Evolutionary conservation across 1,140 invertebrate species (phyloP).

Genomic region (Littorina saxatilis): DNA sequence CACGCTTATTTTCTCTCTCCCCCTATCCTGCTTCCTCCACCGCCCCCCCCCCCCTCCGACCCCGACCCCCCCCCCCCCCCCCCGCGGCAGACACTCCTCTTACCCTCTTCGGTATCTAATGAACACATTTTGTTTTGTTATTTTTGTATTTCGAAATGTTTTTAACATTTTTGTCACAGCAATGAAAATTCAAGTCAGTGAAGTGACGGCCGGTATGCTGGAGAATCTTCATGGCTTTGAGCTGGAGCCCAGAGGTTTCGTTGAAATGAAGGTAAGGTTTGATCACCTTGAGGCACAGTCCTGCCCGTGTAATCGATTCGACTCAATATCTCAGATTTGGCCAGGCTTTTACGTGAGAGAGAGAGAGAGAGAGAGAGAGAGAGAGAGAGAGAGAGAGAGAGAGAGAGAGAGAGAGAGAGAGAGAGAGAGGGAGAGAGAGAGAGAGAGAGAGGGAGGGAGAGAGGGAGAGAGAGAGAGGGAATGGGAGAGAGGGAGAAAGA

Average conservation of each 20-base stretch:
- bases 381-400: background rate
- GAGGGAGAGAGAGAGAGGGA: too few species aligned
- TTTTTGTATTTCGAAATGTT: background rate
- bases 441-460: too few species aligned
- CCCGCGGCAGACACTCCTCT: background rate
- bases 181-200: constrained; percentile 23
- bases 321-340: too few species aligned
- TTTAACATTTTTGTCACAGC: background rate
- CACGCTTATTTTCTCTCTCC: background rate
- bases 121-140: background rate
- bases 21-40: background rate
- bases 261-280: constrained; percentile 12
- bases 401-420: background rate
- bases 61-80: background rate
- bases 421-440: background rate
- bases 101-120: background rate
- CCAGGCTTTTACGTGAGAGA: too few species aligned
- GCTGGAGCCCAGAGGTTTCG: background rate
- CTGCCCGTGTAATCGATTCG: too few species aligned
- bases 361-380: constrained; percentile 6
- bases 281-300: too few species aligned
- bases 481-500: too few species aligned
- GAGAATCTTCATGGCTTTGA: background rate
- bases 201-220: background rate
- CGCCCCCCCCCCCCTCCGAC: background rate